A percentile compares a stretch with the other conserved stretches of the same genome.
Conservation (phyloP, 2,113 vertebrate genomes). For the Colius striatus region DNA sequence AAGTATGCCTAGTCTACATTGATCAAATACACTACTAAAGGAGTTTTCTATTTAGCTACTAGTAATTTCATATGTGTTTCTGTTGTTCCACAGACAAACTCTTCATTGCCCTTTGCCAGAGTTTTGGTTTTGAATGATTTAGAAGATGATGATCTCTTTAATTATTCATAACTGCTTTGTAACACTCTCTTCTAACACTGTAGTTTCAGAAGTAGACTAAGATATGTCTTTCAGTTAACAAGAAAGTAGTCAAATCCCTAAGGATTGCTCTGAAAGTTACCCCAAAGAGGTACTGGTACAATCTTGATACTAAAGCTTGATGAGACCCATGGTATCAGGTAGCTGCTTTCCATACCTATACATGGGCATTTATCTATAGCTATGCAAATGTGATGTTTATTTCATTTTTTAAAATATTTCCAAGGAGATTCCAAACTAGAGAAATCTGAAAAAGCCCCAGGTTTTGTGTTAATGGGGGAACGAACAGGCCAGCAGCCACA, state of each 20-base stretch:
- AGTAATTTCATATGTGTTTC: neutral
- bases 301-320: neutral
- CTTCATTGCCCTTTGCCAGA: neutral
- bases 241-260: neutral
- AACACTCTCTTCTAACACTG: neutral
- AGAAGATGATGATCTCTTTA: neutral
- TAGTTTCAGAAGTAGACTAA: neutral
- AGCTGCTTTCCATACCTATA: neutral
- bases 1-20: neutral
- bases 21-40: neutral
- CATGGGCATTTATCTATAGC: neutral
- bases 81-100: neutral
- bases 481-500: neutral
- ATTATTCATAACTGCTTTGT: neutral
- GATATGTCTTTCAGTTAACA: neutral
- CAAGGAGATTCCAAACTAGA: rapidly evolving
- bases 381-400: neutral
- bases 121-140: neutral
- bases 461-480: neutral
- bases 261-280: neutral
- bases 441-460: neutral
- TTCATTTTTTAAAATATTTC: neutral
- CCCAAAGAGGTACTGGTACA: neutral
- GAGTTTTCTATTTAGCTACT: neutral
- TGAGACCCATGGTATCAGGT: neutral